Percentiles rank a stretch among this genome's conserved stretches.
Evolutionary conservation across 2,888 invertebrate genomes (phyloP).

Genomic region (Drosophila monieri): DNA sequence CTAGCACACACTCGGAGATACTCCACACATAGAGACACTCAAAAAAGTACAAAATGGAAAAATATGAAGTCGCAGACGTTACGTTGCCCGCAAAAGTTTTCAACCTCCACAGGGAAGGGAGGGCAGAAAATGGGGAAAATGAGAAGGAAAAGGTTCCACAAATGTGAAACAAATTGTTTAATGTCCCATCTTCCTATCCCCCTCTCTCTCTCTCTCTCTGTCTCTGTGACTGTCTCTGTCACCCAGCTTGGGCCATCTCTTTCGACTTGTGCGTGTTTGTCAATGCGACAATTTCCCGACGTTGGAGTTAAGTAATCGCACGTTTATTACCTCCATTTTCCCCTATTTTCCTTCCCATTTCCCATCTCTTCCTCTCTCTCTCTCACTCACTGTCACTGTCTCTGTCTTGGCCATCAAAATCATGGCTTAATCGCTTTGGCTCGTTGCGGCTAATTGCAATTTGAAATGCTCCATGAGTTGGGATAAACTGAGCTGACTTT

Average conservation of each 20-base stretch:
- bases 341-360: conserved; percentile 13
- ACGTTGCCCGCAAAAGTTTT: conserved; percentile 41
- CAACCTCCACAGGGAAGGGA: conserved; percentile 11
- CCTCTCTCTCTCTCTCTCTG: background rate
- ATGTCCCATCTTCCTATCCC: conserved; percentile 32
- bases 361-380: conserved; percentile 9
- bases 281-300: conserved; percentile 41
- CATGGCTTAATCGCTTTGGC: conserved; percentile 48
- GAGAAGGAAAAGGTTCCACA: conserved; percentile 31
- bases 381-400: conserved; percentile 6
- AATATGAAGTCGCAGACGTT: conserved; percentile 21
- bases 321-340: conserved; percentile 48
- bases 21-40: conserved; percentile 8
- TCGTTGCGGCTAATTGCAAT: conserved; percentile 53
- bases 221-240: conserved; percentile 1
- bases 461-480: conserved; percentile 43
- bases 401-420: conserved; percentile 33
- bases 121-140: conserved; percentile 18
- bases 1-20: background rate
- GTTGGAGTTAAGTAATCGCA: conserved; percentile 42
- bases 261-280: conserved; percentile 34
- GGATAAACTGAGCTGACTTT: conserved; percentile 40
- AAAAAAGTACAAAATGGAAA: conserved; percentile 3
- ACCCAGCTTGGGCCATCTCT: background rate
- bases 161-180: conserved; percentile 60